These are phyloP conservation scores for Brachionus asplanchnoidis DNA, from an alignment of 1,140 invertebrate genomes.

Conservation along the genomic window DNA sequence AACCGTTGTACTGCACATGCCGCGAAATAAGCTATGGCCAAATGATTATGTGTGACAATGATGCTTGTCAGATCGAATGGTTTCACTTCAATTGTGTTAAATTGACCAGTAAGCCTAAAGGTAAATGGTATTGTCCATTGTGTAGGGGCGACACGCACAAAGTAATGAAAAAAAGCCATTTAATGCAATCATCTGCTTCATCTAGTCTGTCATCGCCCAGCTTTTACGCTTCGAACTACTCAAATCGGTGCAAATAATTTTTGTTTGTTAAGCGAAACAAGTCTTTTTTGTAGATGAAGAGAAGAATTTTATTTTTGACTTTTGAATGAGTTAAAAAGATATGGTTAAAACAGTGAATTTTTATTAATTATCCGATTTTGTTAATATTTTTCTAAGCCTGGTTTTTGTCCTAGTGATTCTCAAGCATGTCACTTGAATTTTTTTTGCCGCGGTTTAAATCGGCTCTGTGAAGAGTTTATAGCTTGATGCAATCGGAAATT, in stretches of 20 bases:
- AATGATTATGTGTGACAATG: conserved; percentile 42
- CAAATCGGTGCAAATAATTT: neutral
- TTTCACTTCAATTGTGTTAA: conserved; percentile 58
- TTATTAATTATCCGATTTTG: neutral
- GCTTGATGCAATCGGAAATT: neutral
- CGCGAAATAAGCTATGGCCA: conserved; percentile 29
- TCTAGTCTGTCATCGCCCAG: neutral
- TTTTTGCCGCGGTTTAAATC: neutral
- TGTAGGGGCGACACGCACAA: conserved; percentile 53
- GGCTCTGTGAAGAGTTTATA: neutral
- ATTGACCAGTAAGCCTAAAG: conserved; percentile 56
- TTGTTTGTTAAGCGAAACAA: neutral
- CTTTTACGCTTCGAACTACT: neutral
- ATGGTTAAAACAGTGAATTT: neutral
- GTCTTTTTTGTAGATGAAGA: neutral
- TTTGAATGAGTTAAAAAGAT: neutral
- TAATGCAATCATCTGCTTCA: neutral
- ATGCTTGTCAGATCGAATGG: conserved; percentile 56
- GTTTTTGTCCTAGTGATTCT: neutral
- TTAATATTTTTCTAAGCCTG: neutral
- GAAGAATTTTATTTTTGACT: neutral
- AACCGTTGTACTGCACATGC: conserved; percentile 27
- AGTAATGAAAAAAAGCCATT: conserved; percentile 34
- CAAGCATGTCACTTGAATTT: neutral
- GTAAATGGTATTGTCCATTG: conserved; percentile 58